Evolutionary conservation across 2,797 vertebrate genomes (phyloP), one percentile per base, ranked within the genome.

Genomic region (Rousettus madagascariensis): DNA sequence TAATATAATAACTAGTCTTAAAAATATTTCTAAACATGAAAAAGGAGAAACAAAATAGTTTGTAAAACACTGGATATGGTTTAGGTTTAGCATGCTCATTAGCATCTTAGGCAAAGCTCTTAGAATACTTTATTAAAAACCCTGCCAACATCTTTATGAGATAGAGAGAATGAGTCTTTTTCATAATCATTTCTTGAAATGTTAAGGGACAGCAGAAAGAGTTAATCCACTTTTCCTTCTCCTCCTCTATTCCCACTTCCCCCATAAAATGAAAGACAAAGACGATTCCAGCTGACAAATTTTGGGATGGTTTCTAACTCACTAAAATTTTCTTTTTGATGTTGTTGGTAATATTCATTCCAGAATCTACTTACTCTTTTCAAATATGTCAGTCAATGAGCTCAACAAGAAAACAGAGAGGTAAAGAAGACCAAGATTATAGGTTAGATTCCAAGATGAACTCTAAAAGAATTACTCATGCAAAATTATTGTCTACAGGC

Each of bases 111-210:
- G 24, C 46, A 92, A 96, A 68, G 1, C 16, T 65, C 72, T 59
- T 78, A 59, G 63, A 92, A 90, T 49, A 85, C 15, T 59, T 93
- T 82, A 78, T 83, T 90, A 33, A 93, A 93, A 91, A 79, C 43
- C 2, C 66, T 90, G 82, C 69, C 28, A 83, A 59, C 30, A n/a
- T 61, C 78, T 57, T 33, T 41, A 53, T 13, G 28, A 57, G 41
- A 72, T 10, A 28, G 53, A 79, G 43, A 86, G 63, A 88, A 85
- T 63, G 28, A 86, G 12, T 65, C 77, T 38, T 91, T 89, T 72
- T 74, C 82, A 43, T 26, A 79, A 17, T 83, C 24, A 53, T 90
- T 63, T 84, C 51, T 79, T 74, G 77, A 91, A 94, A 86, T 57
- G 24, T n/a, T 86, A 77, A 94, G 63, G 3, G n/a, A 22, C 13